phyloP scores from a whole-genome alignment of 2,888 invertebrate species.

The Drosophila neoperkinsi region DNA sequence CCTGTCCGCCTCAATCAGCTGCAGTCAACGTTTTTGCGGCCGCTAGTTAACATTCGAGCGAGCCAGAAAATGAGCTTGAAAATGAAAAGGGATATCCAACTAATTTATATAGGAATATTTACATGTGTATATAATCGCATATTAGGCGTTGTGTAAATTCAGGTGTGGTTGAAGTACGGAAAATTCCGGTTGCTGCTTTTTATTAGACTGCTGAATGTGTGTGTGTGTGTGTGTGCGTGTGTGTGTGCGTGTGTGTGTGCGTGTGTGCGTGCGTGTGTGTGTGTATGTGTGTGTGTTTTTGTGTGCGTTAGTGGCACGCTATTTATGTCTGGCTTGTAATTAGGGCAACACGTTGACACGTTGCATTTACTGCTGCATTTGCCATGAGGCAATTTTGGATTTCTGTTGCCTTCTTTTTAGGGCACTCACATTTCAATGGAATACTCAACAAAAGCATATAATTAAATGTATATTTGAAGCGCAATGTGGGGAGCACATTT shows the following conservation, averaged over 20 bases:
- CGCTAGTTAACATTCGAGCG: slow-evolving; percentile 41
- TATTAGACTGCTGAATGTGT: slow-evolving; percentile 8
- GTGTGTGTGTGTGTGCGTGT: background rate
- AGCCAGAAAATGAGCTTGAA: slow-evolving; percentile 6
- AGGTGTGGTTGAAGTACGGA: background rate
- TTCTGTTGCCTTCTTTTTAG: slow-evolving; percentile 40
- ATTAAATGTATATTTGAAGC: slow-evolving; percentile 7
- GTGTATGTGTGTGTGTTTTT: background rate
- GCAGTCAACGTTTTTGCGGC: slow-evolving; percentile 24
- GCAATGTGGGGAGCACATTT: background rate
- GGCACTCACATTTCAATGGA: slow-evolving; percentile 10
- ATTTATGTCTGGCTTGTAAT: slow-evolving; percentile 23
- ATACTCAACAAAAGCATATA: slow-evolving; percentile 4
- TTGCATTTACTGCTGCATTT: slow-evolving; percentile 21
- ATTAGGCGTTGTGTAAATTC: background rate
- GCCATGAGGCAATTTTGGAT: slow-evolving; percentile 8
- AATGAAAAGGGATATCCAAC: background rate
- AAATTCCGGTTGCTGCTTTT: background rate
- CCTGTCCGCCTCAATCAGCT: slow-evolving; percentile 40
- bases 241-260: background rate
- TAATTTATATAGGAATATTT: background rate
- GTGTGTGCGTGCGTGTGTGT: background rate
- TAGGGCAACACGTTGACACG: slow-evolving; percentile 22
- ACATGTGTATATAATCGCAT: background rate
- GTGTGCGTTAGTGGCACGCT: slow-evolving; percentile 2